Evolutionary conservation across 1,140 invertebrate genomes (phyloP), one percentile per base, ranked within the genome.

Genomic region (Aphis gossypii): DNA sequence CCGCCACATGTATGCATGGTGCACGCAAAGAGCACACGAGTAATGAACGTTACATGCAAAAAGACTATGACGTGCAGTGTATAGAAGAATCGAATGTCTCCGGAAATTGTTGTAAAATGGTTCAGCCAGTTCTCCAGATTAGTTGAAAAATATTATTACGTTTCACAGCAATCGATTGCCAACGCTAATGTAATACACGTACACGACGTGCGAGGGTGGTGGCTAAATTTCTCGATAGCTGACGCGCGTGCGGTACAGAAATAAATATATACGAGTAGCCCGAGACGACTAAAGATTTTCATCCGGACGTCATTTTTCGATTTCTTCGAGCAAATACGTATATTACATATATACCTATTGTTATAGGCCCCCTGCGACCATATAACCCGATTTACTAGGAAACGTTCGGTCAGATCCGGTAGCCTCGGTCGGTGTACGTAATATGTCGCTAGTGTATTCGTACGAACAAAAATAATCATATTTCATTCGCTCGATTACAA

Each of bases 321-420:
- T 76, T n/a, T 76, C 30, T 76, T 76, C n/a, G n/a, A 76, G 60
- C 60, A 76, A 76, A 76, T 76, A n/a, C 60, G 30, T 76, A 76
- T 76, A 76, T 76, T 76, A 18, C 4, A 41, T 41, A 41, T 41
- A 76, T 76, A 76, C 60, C 60, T 76, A 76, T 76, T 76, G 60
- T 76, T 76, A 76, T n/a, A n/a, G 60, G 30, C 30, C 60, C 30
- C 60, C 60, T n/a, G 60, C 60, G 60, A 76, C 60, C 38, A 41
- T 23, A n/a, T 76, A 76, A 76, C 60, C 60, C 60, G 60, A 76
- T 76, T 76, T 76, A 76, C 60, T n/a, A n/a, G 60, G 60, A 76
- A 76, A n/a, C 14, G 60, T 76, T 76, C n/a, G 60, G 60, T 76
- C 30, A 76, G 30, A 76, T 76, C 60, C 60, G 60, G 30, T 76